Conservation (phyloP, 1,140 invertebrate species). For the Pinna nobilis region DNA sequence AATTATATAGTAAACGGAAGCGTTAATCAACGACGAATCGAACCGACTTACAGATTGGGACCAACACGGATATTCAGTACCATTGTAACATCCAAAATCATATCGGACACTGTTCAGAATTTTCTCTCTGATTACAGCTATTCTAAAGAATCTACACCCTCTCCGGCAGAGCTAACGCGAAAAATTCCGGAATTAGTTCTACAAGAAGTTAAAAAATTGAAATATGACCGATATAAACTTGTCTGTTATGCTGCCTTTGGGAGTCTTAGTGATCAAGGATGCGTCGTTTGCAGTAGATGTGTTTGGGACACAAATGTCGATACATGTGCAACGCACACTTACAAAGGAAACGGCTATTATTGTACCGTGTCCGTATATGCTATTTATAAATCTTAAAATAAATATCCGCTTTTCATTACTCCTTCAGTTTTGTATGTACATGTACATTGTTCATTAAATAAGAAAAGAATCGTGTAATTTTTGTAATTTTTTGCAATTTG, state of each 20-base stretch:
- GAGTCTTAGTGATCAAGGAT: neutral
- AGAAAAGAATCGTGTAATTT: too few species aligned
- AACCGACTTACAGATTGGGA: constrained; percentile 8
- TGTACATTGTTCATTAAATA: too few species aligned
- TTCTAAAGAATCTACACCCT: neutral
- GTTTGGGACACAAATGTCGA: constrained; percentile 12
- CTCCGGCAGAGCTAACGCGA: neutral
- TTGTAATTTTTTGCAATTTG: too few species aligned
- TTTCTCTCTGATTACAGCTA: neutral
- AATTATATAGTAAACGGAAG: too few species aligned
- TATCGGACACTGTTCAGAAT: neutral
- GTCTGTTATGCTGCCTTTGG: constrained; percentile 5
- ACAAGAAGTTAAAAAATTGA: neutral
- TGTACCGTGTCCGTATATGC: constrained; percentile 5
- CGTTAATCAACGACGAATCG: too few species aligned
- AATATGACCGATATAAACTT: constrained; percentile 5
- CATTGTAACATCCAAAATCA: neutral
- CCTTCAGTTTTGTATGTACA: too few species aligned
- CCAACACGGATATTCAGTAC: neutral
- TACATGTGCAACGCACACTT: constrained; percentile 1
- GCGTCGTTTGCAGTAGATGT: neutral
- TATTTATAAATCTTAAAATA: too few species aligned
- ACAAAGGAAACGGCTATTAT: neutral
- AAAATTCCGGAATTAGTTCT: neutral
- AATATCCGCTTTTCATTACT: too few species aligned